Conservation (phyloP, 2,113 vertebrate genomes). For the Archilochus colubris region DNA sequence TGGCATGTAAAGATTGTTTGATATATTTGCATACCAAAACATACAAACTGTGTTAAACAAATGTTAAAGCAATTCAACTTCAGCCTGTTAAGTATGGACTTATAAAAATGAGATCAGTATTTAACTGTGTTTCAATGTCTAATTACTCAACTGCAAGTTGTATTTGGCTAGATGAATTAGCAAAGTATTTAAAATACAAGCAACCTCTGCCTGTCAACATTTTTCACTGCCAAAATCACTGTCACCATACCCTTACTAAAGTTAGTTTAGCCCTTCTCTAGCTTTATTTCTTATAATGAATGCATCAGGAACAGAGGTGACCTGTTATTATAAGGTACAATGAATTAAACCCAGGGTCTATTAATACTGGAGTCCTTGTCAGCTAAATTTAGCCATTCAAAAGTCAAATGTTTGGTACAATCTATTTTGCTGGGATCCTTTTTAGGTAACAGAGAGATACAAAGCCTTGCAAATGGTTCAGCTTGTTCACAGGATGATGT, state of each 20-base stretch:
- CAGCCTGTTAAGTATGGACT: background rate
- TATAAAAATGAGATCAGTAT: background rate
- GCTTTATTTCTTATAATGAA: background rate
- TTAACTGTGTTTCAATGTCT: background rate
- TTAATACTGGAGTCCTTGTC: background rate
- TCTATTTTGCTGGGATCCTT: background rate
- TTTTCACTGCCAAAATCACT: background rate
- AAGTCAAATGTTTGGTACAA: background rate
- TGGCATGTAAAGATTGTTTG: background rate
- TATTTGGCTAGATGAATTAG: background rate
- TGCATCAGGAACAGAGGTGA: background rate
- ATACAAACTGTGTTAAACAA: background rate
- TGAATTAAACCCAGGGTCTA: background rate
- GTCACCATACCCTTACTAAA: background rate
- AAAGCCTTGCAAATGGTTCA: background rate
- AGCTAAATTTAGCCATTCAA: background rate
- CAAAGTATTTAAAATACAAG: background rate
- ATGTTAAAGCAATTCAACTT: background rate
- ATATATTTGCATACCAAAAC: background rate
- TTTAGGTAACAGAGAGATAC: background rate
- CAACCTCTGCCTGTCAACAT: background rate
- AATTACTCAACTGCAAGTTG: background rate
- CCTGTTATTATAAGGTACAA: background rate
- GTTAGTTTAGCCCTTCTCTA: background rate
- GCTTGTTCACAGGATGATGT: background rate